These are phyloP conservation scores for Campoplex capitator DNA, from an alignment of 2,888 invertebrate species.

Conservation along the genomic window DNA sequence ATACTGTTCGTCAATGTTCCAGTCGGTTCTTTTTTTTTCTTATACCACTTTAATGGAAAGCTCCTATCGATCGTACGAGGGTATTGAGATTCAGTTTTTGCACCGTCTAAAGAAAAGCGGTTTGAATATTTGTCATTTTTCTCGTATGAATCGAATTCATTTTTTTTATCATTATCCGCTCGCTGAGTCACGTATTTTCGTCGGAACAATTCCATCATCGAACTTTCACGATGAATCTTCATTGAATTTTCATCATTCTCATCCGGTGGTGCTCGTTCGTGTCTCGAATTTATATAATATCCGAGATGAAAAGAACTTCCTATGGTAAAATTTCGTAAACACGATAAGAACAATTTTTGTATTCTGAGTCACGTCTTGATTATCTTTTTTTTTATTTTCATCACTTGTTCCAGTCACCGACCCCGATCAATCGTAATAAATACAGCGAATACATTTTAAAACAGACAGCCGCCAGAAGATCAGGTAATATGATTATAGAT, in stretches of 20 bases:
- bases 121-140: conserved; percentile 3
- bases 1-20: conserved; percentile 20
- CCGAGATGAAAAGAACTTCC: conserved; percentile 35
- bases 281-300: conserved; percentile 14
- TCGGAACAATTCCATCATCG: background rate
- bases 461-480: background rate
- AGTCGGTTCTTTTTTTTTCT: conserved; percentile 32
- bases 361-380: background rate
- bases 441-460: background rate
- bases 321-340: background rate
- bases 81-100: conserved; percentile 7
- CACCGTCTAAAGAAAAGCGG: conserved; percentile 33
- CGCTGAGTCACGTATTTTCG: background rate
- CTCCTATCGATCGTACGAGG: conserved; percentile 31
- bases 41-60: conserved; percentile 28
- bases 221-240: background rate
- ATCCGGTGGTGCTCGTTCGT: conserved; percentile 6
- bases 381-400: background rate
- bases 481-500: background rate
- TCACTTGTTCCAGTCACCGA: background rate
- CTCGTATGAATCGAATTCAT: background rate
- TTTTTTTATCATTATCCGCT: background rate
- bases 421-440: background rate
- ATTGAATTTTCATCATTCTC: conserved; percentile 31
- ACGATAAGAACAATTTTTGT: background rate